Evolutionary conservation across 2,888 invertebrate genomes (phyloP).

Genomic region (Lasius platythorax): DNA sequence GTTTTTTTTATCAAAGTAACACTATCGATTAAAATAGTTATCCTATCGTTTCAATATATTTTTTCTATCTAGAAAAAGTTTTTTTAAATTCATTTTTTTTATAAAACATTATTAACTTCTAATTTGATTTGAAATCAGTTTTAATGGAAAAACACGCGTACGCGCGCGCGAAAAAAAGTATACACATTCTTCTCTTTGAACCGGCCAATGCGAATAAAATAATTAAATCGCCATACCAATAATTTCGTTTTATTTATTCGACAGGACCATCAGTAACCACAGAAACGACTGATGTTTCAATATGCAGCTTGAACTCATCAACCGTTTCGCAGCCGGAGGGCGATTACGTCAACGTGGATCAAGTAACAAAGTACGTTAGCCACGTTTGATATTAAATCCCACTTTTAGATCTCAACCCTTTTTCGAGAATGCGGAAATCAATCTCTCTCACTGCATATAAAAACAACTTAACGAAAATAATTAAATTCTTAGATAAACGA

Average conservation of each 20-base stretch:
- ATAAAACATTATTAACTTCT: not conserved
- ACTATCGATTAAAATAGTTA: slow-evolving; percentile 7
- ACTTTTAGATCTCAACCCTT: not conserved
- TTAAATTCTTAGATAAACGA: not conserved
- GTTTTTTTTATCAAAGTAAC: not conserved
- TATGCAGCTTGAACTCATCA: slow-evolving; percentile 87
- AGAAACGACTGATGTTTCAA: slow-evolving; percentile 87
- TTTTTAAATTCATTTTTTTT: not conserved
- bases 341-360: slow-evolving; percentile 86
- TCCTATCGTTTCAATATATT: not conserved
- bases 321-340: slow-evolving; percentile 85
- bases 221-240: slow-evolving; percentile 28
- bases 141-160: not conserved
- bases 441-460: not conserved
- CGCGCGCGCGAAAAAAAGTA: too few species aligned
- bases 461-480: not conserved
- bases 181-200: not conserved
- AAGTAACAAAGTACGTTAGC: slow-evolving; percentile 81
- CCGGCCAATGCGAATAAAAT: not conserved
- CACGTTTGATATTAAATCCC: not conserved
- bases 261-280: slow-evolving; percentile 86
- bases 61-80: not conserved
- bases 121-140: not conserved
- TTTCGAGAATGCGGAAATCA: not conserved
- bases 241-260: slow-evolving; percentile 41